Base-by-base conservation (phyloP, 2,797 vertebrate genomes). In the Sebastiscus tertius region DNA sequence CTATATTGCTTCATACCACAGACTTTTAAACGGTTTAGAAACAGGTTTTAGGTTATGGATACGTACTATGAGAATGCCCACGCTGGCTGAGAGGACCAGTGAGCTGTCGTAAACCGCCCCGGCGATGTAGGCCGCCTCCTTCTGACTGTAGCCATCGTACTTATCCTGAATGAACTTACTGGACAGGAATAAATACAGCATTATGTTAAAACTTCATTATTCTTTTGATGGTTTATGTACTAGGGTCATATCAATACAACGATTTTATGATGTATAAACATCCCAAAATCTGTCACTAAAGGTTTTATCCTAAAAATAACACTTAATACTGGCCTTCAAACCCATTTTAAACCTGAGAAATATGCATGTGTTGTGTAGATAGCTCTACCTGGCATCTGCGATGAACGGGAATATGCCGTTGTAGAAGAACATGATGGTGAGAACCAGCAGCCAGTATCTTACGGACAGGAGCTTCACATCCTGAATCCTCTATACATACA, bases 81-180 rank as follows among this genome's bases (percentile, higher is more conserved):
- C 95, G 3, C 54, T 90, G 73, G 96, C 93, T 0, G 95, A 96
- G 20, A 97, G 96, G 58, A 97, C 87, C 12, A 97, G 90, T 6
- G 94, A 97, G 70, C 95, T 95, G 93, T 97, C 94, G 0, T 96
- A 96, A 20, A 96, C 95, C 0, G 96, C 96, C 6, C 96, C 97
- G 0, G 94, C 96, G 3, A 97, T 89, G 5, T 96, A 96, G 9
- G 96, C 72, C 0, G 95, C 95, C 75, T 95, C 93, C 89, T 96
- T 96, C 92, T 97, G 97, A 74, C 91, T 96, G 90, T 97, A 97
- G 64, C 89, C 94, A 0, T 55, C 68, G 82, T 97, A 97, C 81
- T 98, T 97, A 87, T 97, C 96, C 91, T 97, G 96, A 72, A 97
- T 97, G 80, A 98, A 97, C 78, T 97, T 97, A 92, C 96, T 98